Base-by-base conservation (phyloP, 1,140 invertebrate genomes). In the Thalassaphorura encarpata region DNA sequence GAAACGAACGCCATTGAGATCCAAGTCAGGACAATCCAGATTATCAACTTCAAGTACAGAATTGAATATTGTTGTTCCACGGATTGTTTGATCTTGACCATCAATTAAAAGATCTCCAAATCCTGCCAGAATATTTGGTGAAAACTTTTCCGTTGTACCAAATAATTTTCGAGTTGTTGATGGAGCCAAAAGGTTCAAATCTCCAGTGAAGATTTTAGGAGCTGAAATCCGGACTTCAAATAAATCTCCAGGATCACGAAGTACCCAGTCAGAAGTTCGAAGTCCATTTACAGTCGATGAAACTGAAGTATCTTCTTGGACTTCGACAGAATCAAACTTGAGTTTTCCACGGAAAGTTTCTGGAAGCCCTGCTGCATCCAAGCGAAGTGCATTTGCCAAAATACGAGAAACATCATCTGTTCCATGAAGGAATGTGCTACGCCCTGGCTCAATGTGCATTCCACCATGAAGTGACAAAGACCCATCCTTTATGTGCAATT, bases 1-100 rank as follows among this genome's bases (percentile, higher is more conserved):
- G 31, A 51, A 51, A 4, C 18, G 33, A 51, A 51, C 33, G 28
- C 48, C 48, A 19, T 36, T 33, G 13, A 51, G 31, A 6, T 15
- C 11, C 15, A 51, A 5, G 31, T 23, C 33, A 11, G 48, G 48
- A 51, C 48, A 51, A 21, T 27, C 31, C 48, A 51, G 19, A n/a
- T 36, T 31, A 21, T 51, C 31, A 5, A 51, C 33, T n/a, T 4
- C 13, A 16, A 51, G 4, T 11, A 18, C 4, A 5, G 28, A 33
- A 15, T 51, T 27, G 23, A 51, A 51, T 6, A 36, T 11, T 6
- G 48, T 51, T 11, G 13, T 36, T 39, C 31, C 11, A 8, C 21
- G 33, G 18, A 51, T 39, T 5, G 48, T 51, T 36, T 51, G 48
- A 19, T 51, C 28, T 3, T 6, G 8, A 6, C 48, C 48, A 39